Evolutionary conservation across 2,797 vertebrate genomes (phyloP).

Genomic region (Arremon aurantiirostris): DNA sequence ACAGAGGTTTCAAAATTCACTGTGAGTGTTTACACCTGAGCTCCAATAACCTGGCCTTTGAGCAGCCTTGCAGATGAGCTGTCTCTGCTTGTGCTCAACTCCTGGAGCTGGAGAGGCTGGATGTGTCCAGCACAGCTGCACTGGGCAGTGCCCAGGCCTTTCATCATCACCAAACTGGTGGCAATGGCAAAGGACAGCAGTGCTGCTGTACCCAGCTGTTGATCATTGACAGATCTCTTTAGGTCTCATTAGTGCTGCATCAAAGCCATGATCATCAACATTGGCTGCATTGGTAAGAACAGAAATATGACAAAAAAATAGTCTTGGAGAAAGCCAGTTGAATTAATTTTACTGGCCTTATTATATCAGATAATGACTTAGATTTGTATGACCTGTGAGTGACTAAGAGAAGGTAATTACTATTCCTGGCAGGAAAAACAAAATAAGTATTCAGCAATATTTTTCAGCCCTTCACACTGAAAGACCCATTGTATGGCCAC

Average conservation of each 20-base stretch:
- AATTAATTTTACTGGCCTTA: background rate
- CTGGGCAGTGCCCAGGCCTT: background rate
- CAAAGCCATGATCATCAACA: background rate
- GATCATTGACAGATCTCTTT: background rate
- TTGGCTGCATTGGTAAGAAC: background rate
- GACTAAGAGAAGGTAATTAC: constrained; percentile 19
- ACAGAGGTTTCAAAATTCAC: background rate
- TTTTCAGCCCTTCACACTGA: constrained; percentile 19
- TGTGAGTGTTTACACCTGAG: background rate
- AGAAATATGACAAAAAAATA: background rate
- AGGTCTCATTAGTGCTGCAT: background rate
- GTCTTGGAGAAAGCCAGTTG: background rate
- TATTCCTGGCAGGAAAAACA: constrained; percentile 23
- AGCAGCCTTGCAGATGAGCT: background rate
- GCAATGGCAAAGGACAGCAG: background rate
- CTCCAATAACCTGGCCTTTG: background rate
- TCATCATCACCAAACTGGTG: background rate
- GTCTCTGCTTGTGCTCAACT: background rate
- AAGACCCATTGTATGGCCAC: constrained; percentile 20
- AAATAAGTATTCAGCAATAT: constrained; percentile 20
- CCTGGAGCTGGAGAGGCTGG: background rate
- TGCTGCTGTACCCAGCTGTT: background rate
- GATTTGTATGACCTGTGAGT: constrained; percentile 1
- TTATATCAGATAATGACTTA: constrained; percentile 1
- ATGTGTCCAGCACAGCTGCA: background rate